Evolutionary conservation across 2,888 invertebrate genomes (phyloP), one percentile per base, ranked within the genome.

Genomic region (Hecatera dysodea): DNA sequence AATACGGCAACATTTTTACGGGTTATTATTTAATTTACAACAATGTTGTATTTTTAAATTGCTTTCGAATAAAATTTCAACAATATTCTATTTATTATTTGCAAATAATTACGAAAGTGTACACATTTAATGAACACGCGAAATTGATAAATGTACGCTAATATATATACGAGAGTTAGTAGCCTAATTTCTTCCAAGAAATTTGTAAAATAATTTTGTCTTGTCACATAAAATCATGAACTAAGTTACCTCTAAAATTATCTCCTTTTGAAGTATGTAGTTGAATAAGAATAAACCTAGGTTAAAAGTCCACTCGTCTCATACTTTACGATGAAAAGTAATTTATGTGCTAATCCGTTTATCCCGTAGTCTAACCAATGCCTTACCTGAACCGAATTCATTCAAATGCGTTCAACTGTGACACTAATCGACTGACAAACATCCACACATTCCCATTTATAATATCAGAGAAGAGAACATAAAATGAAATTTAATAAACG

Each of bases 401-500:
- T 68, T 68, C n/a, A 68, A 75, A 56, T 44, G 48, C 46, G 6
- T 48, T 67, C 53, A 55, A 60, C 33, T 60, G 67, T 75, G 48
- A 55, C 9, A 42, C 12, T 56, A 75, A 69, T 57, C 39, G 27
- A 53, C 33, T 22, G 11, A 44, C 17, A 69, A n/a, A 62, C 24
- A 57, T 46, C 12, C 22, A 57, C 61, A 52, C 29, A 65, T 59
- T 56, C 12, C 27, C 24, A 59, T 48, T 60, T 50, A 60, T 27
- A 55, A 73, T 29, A 50, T 50, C 55, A 60, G 36, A 50, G 36
- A 56, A 61, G 75, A 64, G 29, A 64, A 52, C 60, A 72, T 56
- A 29, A 44, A 62, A 63, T 44, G 64, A 67, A 63, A 67, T 67
- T 33, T 67, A 55, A 78, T 67, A 78, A 76, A 59, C 46, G 19